These are phyloP conservation scores for Epinotia brunnichana DNA, from an alignment of 2,888 invertebrate genomes.

Conservation along the genomic window DNA sequence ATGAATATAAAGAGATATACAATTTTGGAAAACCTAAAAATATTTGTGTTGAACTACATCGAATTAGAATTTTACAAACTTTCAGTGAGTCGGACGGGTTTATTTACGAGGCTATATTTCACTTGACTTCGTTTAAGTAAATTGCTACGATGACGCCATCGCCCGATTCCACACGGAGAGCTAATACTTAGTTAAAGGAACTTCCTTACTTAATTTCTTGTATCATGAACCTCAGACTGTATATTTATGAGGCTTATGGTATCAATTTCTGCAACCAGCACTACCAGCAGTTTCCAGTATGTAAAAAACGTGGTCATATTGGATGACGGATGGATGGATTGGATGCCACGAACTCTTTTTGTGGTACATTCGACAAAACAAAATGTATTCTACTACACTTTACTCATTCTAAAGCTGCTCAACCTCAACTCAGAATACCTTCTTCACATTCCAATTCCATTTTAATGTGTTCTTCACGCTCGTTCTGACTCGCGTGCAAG, in stretches of 20 bases:
- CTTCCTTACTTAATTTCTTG: not conserved
- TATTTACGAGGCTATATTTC: slow-evolving; percentile 18
- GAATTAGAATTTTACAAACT: not conserved
- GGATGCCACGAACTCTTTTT: no score
- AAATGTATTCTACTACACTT: no score
- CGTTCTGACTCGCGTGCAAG: not conserved
- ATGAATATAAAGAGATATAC: no score
- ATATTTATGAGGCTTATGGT: not conserved
- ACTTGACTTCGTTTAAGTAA: slow-evolving; percentile 42
- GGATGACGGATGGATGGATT: no score
- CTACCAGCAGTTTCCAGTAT: no score
- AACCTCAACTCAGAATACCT: no score
- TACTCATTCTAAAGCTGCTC: no score
- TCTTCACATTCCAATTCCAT: no score
- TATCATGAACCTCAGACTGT: not conserved
- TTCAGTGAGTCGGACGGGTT: not conserved
- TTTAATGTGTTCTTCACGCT: no score
- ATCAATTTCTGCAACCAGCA: not conserved
- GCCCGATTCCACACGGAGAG: not conserved
- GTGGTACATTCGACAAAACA: no score
- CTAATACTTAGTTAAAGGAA: slow-evolving; percentile 14
- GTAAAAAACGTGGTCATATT: no score
- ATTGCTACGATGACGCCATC: slow-evolving; percentile 26
- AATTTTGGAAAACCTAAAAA: not conserved
- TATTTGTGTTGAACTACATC: not conserved